A percentile compares a stretch with the other conserved stretches of the same genome.
Conservation (phyloP, 2,888 invertebrate species). For the Andrena dorsata region DNA sequence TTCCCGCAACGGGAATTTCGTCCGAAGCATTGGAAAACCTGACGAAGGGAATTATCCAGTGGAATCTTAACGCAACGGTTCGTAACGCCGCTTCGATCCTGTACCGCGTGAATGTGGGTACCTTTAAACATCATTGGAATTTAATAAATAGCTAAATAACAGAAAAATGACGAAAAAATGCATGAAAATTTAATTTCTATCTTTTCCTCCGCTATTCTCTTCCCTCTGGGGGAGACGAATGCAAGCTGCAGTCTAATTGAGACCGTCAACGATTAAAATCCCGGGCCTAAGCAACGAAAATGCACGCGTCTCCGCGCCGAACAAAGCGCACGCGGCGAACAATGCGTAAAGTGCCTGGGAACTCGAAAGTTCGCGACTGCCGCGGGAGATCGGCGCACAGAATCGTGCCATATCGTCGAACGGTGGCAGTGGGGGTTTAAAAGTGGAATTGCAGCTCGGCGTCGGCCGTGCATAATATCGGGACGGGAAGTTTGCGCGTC, state of each 20-base stretch:
- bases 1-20: constrained; percentile 46
- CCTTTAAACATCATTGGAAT: too few relatives aligned
- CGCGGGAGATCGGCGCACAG: constrained; percentile 28
- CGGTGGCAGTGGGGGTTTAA: constrained; percentile 47
- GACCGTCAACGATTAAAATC: constrained; percentile 16
- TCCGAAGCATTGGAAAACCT: constrained; percentile 34
- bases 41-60: constrained; percentile 42
- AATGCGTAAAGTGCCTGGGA: constrained; percentile 32
- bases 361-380: constrained; percentile 50
- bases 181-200: too few relatives aligned
- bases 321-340: background rate
- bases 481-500: constrained; percentile 48
- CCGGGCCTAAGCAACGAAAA: background rate
- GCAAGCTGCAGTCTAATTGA: background rate
- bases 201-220: too few relatives aligned
- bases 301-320: background rate
- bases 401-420: constrained; percentile 35
- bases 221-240: too few relatives aligned
- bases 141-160: too few relatives aligned
- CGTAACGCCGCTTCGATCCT: constrained; percentile 26
- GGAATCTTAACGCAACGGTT: constrained; percentile 9
- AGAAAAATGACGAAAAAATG: too few relatives aligned
- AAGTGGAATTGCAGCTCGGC: constrained; percentile 39
- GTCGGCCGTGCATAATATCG: constrained; percentile 48
- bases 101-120: too few relatives aligned